Evolutionary conservation across 2,797 vertebrate species (phyloP).

Genomic region (Scolopax bukidnonensis): DNA sequence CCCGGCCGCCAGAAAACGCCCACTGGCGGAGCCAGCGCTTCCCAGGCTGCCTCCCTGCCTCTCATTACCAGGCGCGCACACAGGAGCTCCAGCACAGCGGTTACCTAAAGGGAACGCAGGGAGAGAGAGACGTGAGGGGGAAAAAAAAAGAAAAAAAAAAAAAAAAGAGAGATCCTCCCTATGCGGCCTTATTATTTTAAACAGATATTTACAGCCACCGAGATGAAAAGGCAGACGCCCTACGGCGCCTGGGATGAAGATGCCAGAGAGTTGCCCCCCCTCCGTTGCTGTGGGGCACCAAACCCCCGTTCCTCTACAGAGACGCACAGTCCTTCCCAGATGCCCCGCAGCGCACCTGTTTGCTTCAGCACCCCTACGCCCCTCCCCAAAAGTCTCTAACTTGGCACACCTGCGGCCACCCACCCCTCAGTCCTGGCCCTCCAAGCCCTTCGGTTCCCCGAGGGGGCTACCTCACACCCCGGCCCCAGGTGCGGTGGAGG

Average conservation of each 20-base stretch:
- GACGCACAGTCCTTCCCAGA: not conserved
- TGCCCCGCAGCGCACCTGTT: no score
- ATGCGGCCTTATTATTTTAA: not conserved
- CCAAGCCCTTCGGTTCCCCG: not conserved
- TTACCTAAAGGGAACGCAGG: not conserved
- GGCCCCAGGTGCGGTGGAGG: not conserved
- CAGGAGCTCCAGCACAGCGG: not conserved
- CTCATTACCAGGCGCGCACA: not conserved
- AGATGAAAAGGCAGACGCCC: not conserved
- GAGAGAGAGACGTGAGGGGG: not conserved
- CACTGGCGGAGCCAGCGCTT: conserved; percentile 71
- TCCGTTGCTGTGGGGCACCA: not conserved
- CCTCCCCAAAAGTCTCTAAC: not conserved
- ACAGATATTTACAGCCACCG: not conserved
- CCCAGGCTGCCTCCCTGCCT: conserved; percentile 36
- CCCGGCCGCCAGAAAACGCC: conserved; percentile 68
- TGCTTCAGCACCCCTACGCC: not conserved
- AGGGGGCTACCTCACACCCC: not conserved
- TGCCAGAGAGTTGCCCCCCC: not conserved
- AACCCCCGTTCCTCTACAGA: fast-evolving
- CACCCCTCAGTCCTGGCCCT: not conserved
- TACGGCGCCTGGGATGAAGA: not conserved
- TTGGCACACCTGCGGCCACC: not conserved
- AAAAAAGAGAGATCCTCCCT: not conserved
- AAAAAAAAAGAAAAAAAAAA: no score